Base-by-base conservation (phyloP, 2,888 invertebrate genomes). In the Drosophila barbarae region DNA sequence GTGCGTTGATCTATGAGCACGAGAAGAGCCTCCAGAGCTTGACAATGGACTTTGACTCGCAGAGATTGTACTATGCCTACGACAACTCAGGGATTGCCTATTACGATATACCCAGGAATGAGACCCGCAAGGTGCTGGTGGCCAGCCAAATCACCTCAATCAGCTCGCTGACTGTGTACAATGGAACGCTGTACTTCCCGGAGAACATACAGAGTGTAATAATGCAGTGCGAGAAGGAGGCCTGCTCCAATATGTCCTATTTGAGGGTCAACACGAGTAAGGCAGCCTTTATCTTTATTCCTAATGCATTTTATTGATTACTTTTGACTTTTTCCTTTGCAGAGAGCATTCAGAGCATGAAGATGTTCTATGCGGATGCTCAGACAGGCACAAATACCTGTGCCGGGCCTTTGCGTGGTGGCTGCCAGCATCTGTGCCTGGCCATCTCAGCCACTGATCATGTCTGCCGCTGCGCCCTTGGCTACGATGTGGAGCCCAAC, bases 391-490 rank as follows among this genome's bases (percentile, higher is more conserved):
- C 88, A 0, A 93, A 93, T 83, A 90, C 91, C 1, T 92, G 93
- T 80, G 91, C 91, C 39, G 89, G 88, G 0, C 87, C 89, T 49
- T 68, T 91, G 70, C 91, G 91, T 75, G 90, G 90, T 1, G 90
- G 91, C 34, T 95, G 95, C 88, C 91, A 93, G 68, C 95, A 96
- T 87, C 90, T 96, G 6, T 96, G 96, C 87, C 88, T 96, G 74
- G 93, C 95, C 5, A 91, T 90, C 21, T 91, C 93, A 0, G 77
- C 85, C 13, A 90, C 87, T 0, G 90, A 90, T 53, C 91, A 91
- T 79, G 91, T 90, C 18, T 97, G 96, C 87, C 92, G 91, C 78
- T 97, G 96, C 89, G 94, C 96, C 9, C 91, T 93, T 51, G 96
- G 96, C 0, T 94, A 92, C 86, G 84, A 87, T 15, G 82, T 90